Evolutionary conservation across 1,140 invertebrate species (phyloP), one percentile per base, ranked within the genome.

Genomic region (Antheraea mylitta): DNA sequence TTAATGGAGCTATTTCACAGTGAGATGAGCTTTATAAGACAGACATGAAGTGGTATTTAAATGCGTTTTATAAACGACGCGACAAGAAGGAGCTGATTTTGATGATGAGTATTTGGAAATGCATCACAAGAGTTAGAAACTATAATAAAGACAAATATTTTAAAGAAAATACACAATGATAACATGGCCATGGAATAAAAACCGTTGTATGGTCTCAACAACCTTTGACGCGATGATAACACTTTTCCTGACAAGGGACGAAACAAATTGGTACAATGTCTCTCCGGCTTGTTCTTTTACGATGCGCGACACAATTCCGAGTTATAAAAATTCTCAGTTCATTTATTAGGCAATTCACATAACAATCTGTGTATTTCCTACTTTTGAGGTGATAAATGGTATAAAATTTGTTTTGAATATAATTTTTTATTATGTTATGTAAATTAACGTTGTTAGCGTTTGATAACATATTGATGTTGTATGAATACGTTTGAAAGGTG

Each of bases 241-340:
- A 53, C 11, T 53, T 53, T 53, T 10, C 45, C 45, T 1, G 6
- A 53, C 45, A 53, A 53, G 45, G 9, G 45, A 53, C 45, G 11
- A 9, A n/a, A 53, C 45, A 53, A 53, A 53, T 53, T 53, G 45
- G 16, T 53, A 53, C 45, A 53, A 53, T 53, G 45, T 53, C 45
- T 53, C 16, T 13, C 45, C 45, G 45, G 16, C 45, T 6, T 53
- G 16, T 42, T 42, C 1, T 53, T 53, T 53, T 53, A 53, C 45
- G 45, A 53, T 13, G 16, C 45, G 4, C 45, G 11, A 2, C 45
- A 53, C 16, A 9, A 53, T 53, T 53, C 1, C 9, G 16, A 53
- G 45, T 53, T 53, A 53, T 53, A 53, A 53, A 53, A 53, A 13
- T 53, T 53, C 45, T 16, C 45, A 13, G 45, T 53, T 53, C 13